Evolutionary conservation across 2,888 invertebrate genomes (phyloP).

Genomic region (Drosophila barbarae): DNA sequence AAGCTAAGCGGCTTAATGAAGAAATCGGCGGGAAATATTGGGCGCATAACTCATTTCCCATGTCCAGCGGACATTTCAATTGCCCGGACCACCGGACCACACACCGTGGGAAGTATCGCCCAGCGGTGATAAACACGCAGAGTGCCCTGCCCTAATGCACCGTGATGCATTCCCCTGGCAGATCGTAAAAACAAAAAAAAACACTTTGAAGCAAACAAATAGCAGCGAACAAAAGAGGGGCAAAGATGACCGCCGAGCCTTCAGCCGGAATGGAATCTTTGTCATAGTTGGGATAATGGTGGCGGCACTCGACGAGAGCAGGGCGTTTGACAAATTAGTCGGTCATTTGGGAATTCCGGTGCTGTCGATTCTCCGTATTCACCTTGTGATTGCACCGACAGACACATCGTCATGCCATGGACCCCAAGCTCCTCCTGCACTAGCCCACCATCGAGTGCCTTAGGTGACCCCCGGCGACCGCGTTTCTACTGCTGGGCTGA

Average conservation of each 20-base stretch:
- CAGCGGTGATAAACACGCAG: constrained; percentile 19
- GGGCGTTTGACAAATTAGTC: constrained; percentile 63
- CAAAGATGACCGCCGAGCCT: constrained; percentile 23
- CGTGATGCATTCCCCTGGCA: constrained; percentile 9
- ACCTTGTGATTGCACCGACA: constrained; percentile 27
- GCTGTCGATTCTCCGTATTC: constrained; percentile 3
- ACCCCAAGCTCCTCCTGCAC: constrained; percentile 42
- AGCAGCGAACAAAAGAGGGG: constrained; percentile 4
- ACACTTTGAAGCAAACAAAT: constrained; percentile 22
- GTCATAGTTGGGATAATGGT: constrained; percentile 44
- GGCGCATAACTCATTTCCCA: constrained; percentile 20
- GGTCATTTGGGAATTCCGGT: constrained; percentile 52
- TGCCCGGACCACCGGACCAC: constrained; percentile 22
- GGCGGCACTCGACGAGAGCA: constrained; percentile 30
- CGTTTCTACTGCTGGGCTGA: constrained; percentile 2
- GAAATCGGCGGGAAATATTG: constrained; percentile 13
- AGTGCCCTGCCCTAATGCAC: constrained; percentile 30
- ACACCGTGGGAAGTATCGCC: constrained; percentile 31
- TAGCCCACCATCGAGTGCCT: constrained; percentile 23
- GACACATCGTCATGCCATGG: constrained; percentile 16
- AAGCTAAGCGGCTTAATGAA: constrained; percentile 28
- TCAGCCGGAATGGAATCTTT: constrained; percentile 20
- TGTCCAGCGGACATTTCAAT: constrained; percentile 24
- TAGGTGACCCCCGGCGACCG: constrained; percentile 10
- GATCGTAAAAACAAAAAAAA: constrained; percentile 26